Evolutionary conservation across 2,113 vertebrate species (phyloP).

Genomic region (Eolophus roseicapilla): DNA sequence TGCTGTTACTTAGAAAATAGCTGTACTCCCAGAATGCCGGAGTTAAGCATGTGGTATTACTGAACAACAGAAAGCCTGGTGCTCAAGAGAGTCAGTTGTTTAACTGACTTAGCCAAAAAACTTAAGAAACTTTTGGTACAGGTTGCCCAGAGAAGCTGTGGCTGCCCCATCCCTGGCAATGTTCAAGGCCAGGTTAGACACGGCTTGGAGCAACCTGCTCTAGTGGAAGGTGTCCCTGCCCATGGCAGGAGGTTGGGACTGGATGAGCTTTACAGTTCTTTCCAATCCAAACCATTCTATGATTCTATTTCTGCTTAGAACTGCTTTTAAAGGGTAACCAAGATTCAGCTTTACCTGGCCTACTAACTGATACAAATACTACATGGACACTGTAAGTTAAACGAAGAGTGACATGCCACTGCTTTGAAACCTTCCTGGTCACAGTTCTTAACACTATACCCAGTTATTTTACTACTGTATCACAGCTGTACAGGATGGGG

Average conservation of each 20-base stretch:
- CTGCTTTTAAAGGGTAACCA: not conserved
- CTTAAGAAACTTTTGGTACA: not conserved
- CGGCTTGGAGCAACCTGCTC: not conserved
- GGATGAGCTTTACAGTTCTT: not conserved
- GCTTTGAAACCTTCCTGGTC: not conserved
- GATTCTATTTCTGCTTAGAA: not conserved
- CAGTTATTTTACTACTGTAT: not conserved
- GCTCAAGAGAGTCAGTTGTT: not conserved
- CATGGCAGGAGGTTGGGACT: not conserved
- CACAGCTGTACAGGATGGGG: not conserved
- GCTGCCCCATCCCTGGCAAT: not conserved
- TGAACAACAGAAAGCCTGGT: not conserved
- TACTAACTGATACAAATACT: not conserved
- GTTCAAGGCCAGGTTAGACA: not conserved
- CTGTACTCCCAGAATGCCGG: not conserved
- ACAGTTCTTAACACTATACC: not conserved
- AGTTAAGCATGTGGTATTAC: not conserved
- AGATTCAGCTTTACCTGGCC: not conserved
- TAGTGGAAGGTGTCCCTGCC: not conserved
- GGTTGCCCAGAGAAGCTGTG: not conserved
- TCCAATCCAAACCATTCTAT: not conserved
- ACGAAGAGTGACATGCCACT: rapidly evolving
- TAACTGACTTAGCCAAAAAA: not conserved
- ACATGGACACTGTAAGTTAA: rapidly evolving
- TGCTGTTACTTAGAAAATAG: not conserved